Evolutionary conservation across 2,113 vertebrate species (phyloP).

Genomic region (Taxidea taxus): DNA sequence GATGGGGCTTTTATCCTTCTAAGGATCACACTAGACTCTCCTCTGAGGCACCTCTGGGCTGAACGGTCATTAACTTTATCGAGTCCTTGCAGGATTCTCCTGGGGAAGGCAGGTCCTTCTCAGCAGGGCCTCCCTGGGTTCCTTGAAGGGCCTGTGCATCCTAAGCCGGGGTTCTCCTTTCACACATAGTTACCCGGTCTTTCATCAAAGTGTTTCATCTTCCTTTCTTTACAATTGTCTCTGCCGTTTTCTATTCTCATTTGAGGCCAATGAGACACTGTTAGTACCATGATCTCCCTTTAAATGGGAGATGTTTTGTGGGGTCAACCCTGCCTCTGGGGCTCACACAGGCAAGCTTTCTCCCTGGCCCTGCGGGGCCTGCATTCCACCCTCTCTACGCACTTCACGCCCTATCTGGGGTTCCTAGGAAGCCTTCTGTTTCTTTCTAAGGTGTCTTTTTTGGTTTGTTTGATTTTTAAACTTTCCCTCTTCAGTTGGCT

Average conservation of each 20-base stretch:
- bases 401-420: accelerated
- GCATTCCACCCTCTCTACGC: not conserved
- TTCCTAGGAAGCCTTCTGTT: not conserved
- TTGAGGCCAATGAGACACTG: not conserved
- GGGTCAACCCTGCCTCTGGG: not conserved
- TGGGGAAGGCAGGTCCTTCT: accelerated
- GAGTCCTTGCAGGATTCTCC: not conserved
- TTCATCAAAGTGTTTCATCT: not conserved
- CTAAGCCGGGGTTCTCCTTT: not conserved
- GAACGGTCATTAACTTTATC: accelerated
- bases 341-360: not conserved
- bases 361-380: accelerated
- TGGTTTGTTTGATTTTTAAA: not conserved
- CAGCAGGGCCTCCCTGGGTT: not conserved
- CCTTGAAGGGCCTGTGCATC: not conserved
- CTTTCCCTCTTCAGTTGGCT: not conserved
- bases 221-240: not conserved
- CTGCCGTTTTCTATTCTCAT: not conserved
- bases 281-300: not conserved
- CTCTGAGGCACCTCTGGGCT: not conserved
- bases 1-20: not conserved
- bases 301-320: not conserved
- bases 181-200: accelerated
- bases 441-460: not conserved
- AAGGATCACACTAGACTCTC: too few relatives aligned